These are phyloP conservation scores for Pristionchus exspectatus DNA, from an alignment of 2,888 invertebrate genomes.

Conservation along the genomic window DNA sequence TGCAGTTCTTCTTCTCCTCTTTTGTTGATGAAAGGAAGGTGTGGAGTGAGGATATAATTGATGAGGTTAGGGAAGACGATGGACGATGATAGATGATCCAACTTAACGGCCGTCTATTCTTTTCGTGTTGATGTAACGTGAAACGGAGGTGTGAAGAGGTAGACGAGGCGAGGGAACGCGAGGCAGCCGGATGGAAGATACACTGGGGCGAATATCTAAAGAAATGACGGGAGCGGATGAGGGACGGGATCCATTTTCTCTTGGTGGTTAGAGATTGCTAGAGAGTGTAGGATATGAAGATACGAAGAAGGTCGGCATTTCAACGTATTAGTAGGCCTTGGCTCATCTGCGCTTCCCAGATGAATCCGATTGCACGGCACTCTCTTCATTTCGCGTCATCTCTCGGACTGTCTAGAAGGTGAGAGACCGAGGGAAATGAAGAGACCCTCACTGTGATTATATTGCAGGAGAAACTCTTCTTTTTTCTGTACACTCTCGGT, in stretches of 20 bases:
- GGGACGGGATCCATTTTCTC: neutral
- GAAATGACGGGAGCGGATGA: neutral
- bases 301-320: neutral
- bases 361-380: neutral
- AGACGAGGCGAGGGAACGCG: slow-evolving; percentile 54
- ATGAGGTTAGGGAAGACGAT: too few species aligned
- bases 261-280: slow-evolving; percentile 13
- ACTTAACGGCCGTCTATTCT: too few species aligned
- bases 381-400: neutral
- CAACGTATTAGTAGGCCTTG: slow-evolving; percentile 1
- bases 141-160: too few species aligned
- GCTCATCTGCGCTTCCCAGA: slow-evolving; percentile 23
- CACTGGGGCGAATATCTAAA: neutral
- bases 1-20: too few species aligned
- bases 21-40: too few species aligned
- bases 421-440: too few species aligned
- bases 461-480: neutral
- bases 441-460: too few species aligned
- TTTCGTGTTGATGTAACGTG: too few species aligned
- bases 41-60: too few species aligned
- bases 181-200: neutral
- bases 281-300: neutral
- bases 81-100: too few species aligned
- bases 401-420: too few species aligned
- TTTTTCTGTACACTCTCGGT: neutral